Evolutionary conservation across 2,113 vertebrate species (phyloP).

Genomic region (Calidris pygmaea): DNA sequence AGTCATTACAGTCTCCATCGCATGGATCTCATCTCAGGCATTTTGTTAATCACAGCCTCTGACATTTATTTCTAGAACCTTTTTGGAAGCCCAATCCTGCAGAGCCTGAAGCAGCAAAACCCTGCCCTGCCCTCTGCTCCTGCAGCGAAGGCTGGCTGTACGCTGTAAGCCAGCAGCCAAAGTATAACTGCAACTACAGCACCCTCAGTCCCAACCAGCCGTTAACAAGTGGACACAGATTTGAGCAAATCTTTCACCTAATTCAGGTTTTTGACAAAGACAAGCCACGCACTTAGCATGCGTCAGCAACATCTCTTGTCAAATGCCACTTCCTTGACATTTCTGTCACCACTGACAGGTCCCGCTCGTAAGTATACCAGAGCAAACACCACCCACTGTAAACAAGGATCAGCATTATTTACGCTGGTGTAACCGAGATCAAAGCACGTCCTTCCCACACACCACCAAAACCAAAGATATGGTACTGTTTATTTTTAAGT

Average conservation of each 20-base stretch:
- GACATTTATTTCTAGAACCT: background rate
- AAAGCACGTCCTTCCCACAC: background rate
- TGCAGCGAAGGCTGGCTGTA: background rate
- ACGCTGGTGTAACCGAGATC: background rate
- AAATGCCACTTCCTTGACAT: background rate
- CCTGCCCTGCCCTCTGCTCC: background rate
- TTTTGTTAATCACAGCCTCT: background rate
- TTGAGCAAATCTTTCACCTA: background rate
- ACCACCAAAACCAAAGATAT: background rate
- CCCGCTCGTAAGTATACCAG: background rate
- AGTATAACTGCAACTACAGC: background rate
- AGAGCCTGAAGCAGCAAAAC: background rate
- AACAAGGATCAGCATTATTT: background rate
- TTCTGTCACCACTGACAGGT: background rate
- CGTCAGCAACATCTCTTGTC: background rate
- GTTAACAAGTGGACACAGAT: fast-evolving
- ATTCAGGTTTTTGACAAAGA: background rate
- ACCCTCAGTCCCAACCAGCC: background rate
- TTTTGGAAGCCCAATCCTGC: fast-evolving
- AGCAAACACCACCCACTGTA: background rate
- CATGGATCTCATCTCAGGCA: background rate
- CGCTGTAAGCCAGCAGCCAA: background rate
- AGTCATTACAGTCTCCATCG: background rate
- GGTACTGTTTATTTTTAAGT: background rate
- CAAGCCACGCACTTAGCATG: fast-evolving